These are phyloP conservation scores for Crotalus horridus DNA, from an alignment of 2,113 vertebrate genomes.

Conservation along the genomic window DNA sequence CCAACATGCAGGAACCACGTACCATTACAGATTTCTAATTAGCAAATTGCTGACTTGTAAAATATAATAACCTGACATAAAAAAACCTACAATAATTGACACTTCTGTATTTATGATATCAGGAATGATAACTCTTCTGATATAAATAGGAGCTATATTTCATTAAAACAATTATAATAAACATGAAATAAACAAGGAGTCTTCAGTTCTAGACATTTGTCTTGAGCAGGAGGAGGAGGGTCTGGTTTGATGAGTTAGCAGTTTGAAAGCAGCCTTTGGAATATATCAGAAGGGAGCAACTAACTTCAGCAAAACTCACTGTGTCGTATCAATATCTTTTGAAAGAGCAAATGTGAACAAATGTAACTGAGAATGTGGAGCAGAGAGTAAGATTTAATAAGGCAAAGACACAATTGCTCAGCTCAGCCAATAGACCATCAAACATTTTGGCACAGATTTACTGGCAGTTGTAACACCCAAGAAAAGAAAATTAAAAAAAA, in stretches of 20 bases:
- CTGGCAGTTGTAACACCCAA: background rate
- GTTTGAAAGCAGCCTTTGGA: conserved; percentile 6
- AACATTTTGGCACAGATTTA: background rate
- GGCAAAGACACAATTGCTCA: conserved; percentile 10
- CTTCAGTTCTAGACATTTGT: background rate
- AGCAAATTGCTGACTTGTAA: background rate
- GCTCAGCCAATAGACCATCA: conserved; percentile 30
- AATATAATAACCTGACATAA: background rate
- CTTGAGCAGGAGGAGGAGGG: conserved; percentile 1
- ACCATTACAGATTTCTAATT: background rate
- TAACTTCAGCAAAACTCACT: conserved; percentile 42
- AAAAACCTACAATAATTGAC: background rate
- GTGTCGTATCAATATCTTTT: conserved; percentile 44
- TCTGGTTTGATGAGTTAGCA: background rate
- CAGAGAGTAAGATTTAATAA: conserved; percentile 21
- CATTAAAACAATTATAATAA: conserved; percentile 14
- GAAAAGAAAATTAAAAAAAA: background rate
- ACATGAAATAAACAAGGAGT: conserved; percentile 15
- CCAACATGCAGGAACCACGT: background rate
- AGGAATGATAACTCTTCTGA: background rate
- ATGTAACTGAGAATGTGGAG: background rate
- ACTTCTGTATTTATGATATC: background rate
- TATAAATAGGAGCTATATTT: background rate
- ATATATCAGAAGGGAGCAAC: conserved; percentile 46
- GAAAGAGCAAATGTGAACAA: conserved; percentile 26